Percentiles rank a stretch among this genome's conserved stretches.
phyloP scores from a whole-genome alignment of 1,140 invertebrate genomes.

The Drosophila grimshawi region DNA sequence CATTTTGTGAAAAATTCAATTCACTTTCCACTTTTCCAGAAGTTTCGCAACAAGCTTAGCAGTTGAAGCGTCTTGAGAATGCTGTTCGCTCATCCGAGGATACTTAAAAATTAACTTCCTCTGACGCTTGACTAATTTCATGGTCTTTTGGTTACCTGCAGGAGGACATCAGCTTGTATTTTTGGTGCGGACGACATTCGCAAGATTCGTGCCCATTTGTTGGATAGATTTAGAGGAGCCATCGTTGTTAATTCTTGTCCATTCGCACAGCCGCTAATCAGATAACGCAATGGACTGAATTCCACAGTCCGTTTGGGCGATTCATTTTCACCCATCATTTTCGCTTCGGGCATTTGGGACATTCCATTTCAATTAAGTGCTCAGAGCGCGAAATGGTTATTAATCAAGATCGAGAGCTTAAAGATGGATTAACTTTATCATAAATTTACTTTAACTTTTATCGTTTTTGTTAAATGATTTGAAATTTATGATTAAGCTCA shows the following conservation, averaged over 20 bases:
- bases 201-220: slow-evolving; percentile 86
- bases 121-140: slow-evolving; percentile 28
- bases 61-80: background rate
- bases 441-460: background rate
- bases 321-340: slow-evolving; percentile 44
- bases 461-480: background rate
- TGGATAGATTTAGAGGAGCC: slow-evolving; percentile 85
- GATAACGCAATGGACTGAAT: slow-evolving; percentile 65
- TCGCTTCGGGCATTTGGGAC: slow-evolving; percentile 5
- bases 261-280: slow-evolving; percentile 70
- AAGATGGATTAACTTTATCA: no score
- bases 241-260: slow-evolving; percentile 67
- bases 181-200: slow-evolving; percentile 83
- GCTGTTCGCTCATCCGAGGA: background rate
- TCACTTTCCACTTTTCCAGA: background rate
- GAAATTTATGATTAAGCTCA: background rate
- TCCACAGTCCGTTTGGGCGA: slow-evolving; percentile 67
- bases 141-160: slow-evolving; percentile 81
- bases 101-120: slow-evolving; percentile 10
- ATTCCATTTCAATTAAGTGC: slow-evolving; percentile 14
- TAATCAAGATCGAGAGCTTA: no score
- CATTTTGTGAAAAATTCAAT: background rate
- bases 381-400: background rate
- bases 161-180: slow-evolving; percentile 85
- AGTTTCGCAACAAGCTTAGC: background rate